These are phyloP conservation scores for Timema podura DNA, from an alignment of 2,888 invertebrate species.

Conservation along the genomic window DNA sequence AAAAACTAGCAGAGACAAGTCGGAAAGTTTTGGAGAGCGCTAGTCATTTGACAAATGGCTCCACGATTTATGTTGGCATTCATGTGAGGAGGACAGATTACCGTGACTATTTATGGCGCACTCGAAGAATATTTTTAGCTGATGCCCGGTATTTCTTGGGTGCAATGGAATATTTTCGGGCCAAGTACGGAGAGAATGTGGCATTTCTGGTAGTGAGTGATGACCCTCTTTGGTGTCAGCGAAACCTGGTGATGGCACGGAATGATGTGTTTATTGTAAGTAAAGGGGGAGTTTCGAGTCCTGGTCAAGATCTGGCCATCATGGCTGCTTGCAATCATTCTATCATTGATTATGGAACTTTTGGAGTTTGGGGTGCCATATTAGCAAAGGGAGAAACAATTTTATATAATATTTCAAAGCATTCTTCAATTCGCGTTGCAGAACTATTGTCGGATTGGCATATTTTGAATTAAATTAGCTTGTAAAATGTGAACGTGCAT, in stretches of 20 bases:
- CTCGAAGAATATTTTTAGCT: constrained; percentile 46
- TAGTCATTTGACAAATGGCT: constrained; percentile 36
- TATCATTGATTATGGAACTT: constrained; percentile 52
- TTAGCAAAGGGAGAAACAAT: constrained; percentile 50
- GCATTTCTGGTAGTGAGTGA: constrained; percentile 49
- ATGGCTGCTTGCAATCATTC: constrained; percentile 52
- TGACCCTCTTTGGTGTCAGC: constrained; percentile 48
- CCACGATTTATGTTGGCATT: constrained; percentile 50
- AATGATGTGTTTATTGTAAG: constrained; percentile 46
- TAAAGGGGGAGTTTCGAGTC: constrained; percentile 39
- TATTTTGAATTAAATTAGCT: constrained; percentile 35
- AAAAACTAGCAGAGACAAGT: constrained; percentile 47
- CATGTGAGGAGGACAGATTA: constrained; percentile 57
- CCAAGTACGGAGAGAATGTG: constrained; percentile 42
- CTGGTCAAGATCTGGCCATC: constrained; percentile 48
- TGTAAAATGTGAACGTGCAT: constrained; percentile 13
- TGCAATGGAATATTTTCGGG: constrained; percentile 47
- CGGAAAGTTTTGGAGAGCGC: constrained; percentile 45
- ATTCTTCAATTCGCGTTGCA: constrained; percentile 44
- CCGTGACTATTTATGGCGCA: constrained; percentile 51
- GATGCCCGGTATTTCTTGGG: constrained; percentile 43
- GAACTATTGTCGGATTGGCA: constrained; percentile 48
- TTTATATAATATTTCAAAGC: constrained; percentile 45
- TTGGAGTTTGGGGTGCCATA: constrained; percentile 51
- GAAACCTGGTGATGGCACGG: constrained; percentile 40